Conservation (phyloP, 2,888 invertebrate genomes). For the Pristionchus arcanus region DNA sequence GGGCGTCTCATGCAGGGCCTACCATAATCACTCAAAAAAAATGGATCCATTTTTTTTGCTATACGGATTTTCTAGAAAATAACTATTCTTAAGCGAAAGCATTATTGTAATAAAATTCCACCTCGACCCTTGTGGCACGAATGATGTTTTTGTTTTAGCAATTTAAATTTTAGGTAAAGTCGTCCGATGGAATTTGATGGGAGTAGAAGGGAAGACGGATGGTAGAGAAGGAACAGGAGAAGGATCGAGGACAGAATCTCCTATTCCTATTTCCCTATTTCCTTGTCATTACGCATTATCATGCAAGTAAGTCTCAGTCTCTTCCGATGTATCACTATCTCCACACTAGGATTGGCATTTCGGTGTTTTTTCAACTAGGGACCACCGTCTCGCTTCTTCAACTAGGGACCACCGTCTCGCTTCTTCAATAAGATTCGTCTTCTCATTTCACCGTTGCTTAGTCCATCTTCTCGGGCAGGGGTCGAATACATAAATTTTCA, state of each 20-base stretch:
- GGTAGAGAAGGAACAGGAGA: neutral
- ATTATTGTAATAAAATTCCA: too few species aligned
- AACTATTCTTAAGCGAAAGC: too few species aligned
- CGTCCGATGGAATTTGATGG: slow-evolving; percentile 44
- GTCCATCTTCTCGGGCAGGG: too few species aligned
- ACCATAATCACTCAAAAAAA: neutral
- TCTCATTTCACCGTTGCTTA: too few species aligned
- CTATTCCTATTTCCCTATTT: neutral
- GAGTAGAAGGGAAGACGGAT: slow-evolving; percentile 5
- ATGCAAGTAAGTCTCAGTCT: slow-evolving; percentile 40
- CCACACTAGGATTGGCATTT: neutral
- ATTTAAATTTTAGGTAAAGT: slow-evolving; percentile 7
- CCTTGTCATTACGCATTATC: neutral
- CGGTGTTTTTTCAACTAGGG: neutral
- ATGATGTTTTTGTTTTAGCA: too few species aligned
- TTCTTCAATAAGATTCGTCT: too few species aligned
- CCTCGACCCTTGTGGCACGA: too few species aligned
- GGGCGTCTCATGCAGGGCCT: neutral
- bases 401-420: too few species aligned
- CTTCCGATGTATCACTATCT: too few species aligned
- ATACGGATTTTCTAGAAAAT: neutral
- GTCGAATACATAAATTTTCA: too few species aligned
- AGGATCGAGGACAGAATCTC: slow-evolving; percentile 5
- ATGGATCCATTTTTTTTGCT: neutral
- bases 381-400: too few species aligned